A percentile compares a stretch with the other conserved stretches of the same genome.
Evolutionary conservation across 2,888 invertebrate genomes (phyloP).

Genomic region (Stenodera caucasica): DNA sequence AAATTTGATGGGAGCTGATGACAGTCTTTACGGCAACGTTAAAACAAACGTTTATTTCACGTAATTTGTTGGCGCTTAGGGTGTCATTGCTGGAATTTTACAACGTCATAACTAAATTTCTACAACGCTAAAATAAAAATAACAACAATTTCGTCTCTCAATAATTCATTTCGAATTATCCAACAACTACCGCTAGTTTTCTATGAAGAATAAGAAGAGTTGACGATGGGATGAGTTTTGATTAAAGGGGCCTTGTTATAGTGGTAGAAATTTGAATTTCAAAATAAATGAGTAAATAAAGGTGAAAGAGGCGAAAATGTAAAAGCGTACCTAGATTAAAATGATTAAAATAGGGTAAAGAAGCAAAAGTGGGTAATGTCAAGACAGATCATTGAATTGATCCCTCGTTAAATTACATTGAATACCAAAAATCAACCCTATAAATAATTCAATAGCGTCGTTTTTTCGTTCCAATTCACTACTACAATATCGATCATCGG

Average conservation of each 20-base stretch:
- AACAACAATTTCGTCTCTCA: background rate
- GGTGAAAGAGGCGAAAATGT: background rate
- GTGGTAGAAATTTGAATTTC: background rate
- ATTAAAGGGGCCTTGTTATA: background rate
- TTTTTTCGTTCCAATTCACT: too few species aligned
- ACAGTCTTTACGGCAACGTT: background rate
- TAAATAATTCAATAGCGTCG: background rate
- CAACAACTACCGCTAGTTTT: too few species aligned
- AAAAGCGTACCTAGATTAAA: background rate
- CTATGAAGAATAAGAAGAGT: too few species aligned
- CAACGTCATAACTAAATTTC: background rate
- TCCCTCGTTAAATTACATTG: background rate
- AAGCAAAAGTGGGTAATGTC: too few species aligned
- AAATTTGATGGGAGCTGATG: too few species aligned
- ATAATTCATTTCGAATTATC: background rate
- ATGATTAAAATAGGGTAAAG: background rate
- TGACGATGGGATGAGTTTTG: too few species aligned
- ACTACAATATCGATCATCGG: too few species aligned
- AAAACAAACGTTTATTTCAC: background rate
- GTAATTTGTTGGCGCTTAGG: background rate
- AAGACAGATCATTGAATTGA: background rate
- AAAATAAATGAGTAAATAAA: background rate
- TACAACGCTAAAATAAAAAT: background rate
- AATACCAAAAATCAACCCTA: conserved; percentile 1
- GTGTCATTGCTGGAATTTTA: background rate